phyloP scores from a whole-genome alignment of 2,113 vertebrate species.

The Bolborhynchus lineola region DNA sequence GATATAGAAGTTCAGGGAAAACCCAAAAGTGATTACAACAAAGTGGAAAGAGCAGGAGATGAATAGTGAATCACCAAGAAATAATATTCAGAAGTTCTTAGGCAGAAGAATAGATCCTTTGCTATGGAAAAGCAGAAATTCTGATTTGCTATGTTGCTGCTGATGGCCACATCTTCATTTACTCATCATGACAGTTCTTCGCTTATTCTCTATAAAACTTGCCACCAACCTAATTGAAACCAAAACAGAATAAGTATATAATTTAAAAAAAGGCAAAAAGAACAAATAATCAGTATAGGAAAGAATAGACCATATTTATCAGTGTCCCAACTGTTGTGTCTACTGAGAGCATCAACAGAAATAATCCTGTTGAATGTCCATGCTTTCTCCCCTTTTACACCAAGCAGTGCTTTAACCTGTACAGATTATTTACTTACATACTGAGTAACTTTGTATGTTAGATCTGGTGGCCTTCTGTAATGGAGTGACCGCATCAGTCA shows the following conservation, averaged over 20 bases:
- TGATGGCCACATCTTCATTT: neutral
- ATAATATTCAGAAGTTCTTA: neutral
- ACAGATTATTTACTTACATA: neutral
- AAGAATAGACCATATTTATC: neutral
- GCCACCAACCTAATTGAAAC: neutral
- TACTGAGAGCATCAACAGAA: neutral
- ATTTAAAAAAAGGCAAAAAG: neutral
- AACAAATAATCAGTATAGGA: neutral
- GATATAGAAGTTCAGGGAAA: neutral
- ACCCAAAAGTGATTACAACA: neutral
- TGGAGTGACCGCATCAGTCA: neutral
- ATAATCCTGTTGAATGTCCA: neutral
- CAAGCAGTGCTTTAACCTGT: neutral
- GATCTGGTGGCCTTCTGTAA: neutral
- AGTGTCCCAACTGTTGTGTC: neutral
- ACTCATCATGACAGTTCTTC: neutral
- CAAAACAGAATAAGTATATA: neutral
- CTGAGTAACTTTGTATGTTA: neutral
- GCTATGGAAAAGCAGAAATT: neutral
- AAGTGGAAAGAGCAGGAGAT: neutral
- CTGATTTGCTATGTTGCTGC: neutral
- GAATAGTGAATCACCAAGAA: neutral
- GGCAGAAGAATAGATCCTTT: neutral
- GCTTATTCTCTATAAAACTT: constrained; percentile 18
- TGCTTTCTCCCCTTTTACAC: neutral